A percentile compares a stretch with the other conserved stretches of the same genome.
These are phyloP conservation scores for Himalopsyche kuldschensis DNA, from an alignment of 2,888 invertebrate species.

Conservation along the genomic window DNA sequence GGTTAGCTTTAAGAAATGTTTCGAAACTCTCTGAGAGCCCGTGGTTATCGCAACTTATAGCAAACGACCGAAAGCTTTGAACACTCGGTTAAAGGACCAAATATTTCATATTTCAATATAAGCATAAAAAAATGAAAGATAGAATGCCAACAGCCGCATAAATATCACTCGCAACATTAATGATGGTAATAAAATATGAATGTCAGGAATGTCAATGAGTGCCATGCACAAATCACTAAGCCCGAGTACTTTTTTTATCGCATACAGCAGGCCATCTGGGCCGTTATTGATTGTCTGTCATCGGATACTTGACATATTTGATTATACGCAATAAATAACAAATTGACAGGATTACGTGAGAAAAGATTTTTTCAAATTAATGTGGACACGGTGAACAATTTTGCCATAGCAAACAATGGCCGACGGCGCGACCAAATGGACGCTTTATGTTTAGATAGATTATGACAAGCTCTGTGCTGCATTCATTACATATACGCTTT, in stretches of 20 bases:
- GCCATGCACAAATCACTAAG: too few species aligned
- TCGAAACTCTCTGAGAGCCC: too few species aligned
- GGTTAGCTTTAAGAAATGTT: too few species aligned
- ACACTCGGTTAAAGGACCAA: too few species aligned
- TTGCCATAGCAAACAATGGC: background rate
- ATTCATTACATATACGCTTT: background rate
- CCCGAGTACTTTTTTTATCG: background rate
- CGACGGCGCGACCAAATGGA: background rate
- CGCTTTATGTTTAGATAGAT: background rate
- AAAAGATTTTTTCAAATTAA: background rate
- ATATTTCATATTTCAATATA: too few species aligned
- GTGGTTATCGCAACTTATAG: too few species aligned
- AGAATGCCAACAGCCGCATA: too few species aligned
- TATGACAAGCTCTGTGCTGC: background rate
- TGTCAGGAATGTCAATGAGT: too few species aligned
- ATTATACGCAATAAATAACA: background rate
- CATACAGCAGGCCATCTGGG: background rate
- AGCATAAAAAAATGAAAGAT: too few species aligned
- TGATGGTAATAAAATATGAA: too few species aligned
- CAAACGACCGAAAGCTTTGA: too few species aligned
- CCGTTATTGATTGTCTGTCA: background rate
- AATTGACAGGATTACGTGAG: background rate
- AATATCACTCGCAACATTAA: too few species aligned
- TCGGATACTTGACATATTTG: background rate
- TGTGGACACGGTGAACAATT: background rate